Percentiles rank a stretch among this genome's conserved stretches.
phyloP scores from a whole-genome alignment of 2,888 invertebrate genomes.

The Bembecia ichneumoniformis region DNA sequence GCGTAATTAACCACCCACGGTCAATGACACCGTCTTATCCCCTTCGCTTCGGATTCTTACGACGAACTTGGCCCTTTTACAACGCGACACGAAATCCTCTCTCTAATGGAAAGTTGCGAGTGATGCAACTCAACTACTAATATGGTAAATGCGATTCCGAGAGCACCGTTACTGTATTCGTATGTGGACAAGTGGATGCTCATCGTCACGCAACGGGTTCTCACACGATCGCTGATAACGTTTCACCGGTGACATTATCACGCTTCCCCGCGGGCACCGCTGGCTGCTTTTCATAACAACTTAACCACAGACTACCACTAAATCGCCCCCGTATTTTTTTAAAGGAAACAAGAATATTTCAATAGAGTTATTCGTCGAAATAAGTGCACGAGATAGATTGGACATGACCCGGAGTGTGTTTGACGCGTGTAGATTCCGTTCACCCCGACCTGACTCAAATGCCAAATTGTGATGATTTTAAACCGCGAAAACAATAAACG shows the following conservation, averaged over 20 bases:
- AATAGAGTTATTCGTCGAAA: no score
- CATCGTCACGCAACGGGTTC: neutral
- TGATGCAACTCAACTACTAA: neutral
- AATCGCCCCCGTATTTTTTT: no score
- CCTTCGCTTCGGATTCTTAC: neutral
- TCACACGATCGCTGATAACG: neutral
- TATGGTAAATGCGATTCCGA: neutral
- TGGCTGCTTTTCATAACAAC: no score
- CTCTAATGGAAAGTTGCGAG: neutral
- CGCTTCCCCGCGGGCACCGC: neutral
- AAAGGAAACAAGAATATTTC: no score
- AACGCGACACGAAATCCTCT: neutral
- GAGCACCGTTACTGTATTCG: no score
- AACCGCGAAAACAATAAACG: slow-evolving; percentile 14
- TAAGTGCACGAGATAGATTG: no score
- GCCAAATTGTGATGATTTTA: neutral
- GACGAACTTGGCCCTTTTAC: neutral
- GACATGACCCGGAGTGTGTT: neutral
- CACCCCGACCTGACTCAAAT: neutral
- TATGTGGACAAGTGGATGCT: no score
- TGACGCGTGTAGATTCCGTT: neutral
- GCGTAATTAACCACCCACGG: slow-evolving; percentile 59
- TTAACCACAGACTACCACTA: no score
- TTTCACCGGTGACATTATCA: neutral
- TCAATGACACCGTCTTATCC: slow-evolving; percentile 40